Evolutionary conservation across 2,113 vertebrate genomes (phyloP).

Genomic region (Trichechus manatus): DNA sequence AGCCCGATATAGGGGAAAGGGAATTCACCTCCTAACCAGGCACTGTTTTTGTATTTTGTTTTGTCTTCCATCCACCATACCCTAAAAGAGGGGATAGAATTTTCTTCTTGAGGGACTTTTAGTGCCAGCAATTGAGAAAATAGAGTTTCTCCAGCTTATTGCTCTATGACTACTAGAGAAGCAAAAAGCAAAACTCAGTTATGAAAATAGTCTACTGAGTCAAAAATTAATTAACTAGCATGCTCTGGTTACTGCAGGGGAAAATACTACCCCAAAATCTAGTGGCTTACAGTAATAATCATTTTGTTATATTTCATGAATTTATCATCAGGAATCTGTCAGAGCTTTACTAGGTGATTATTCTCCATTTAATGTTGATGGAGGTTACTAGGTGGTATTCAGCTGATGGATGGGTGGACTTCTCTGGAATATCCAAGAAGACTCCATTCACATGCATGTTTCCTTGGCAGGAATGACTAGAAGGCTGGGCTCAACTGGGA

Average conservation of each 20-base stretch:
- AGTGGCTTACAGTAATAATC: background rate
- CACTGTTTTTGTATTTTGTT: background rate
- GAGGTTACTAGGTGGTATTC: background rate
- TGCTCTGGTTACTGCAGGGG: background rate
- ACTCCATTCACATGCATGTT: background rate
- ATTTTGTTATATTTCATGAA: background rate
- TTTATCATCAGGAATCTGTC: background rate
- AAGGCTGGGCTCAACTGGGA: background rate
- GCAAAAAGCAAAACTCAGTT: background rate
- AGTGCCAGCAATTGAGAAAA: background rate
- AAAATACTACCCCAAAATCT: background rate
- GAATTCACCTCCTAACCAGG: background rate
- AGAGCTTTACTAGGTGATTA: background rate
- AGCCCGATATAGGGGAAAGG: background rate
- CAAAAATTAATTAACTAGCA: background rate
- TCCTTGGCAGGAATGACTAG: background rate
- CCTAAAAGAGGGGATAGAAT: background rate
- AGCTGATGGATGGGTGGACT: background rate
- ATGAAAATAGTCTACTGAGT: background rate
- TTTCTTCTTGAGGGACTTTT: background rate
- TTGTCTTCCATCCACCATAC: background rate
- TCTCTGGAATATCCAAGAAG: background rate
- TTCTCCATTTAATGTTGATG: background rate
- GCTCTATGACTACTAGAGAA: background rate
- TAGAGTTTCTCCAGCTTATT: background rate